phyloP scores from a whole-genome alignment of 2,888 invertebrate species.

The Drosophila bunnanda region DNA sequence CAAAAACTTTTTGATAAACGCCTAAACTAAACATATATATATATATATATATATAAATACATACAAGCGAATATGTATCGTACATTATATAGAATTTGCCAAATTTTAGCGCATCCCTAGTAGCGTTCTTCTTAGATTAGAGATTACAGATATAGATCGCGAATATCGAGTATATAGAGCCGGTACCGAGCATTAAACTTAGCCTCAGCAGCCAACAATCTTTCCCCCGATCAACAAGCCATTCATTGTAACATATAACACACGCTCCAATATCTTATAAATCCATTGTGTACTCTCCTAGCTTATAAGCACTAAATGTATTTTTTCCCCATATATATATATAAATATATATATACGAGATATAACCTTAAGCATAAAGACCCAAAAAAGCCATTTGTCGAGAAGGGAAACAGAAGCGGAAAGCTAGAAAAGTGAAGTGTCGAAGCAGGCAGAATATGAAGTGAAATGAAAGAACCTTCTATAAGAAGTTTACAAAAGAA shows the following conservation, averaged over 20 bases:
- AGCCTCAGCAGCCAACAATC: conserved; percentile 26
- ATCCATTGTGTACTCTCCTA: conserved; percentile 58
- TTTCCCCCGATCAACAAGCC: conserved; percentile 32
- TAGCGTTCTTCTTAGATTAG: conserved; percentile 45
- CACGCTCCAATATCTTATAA: conserved; percentile 52
- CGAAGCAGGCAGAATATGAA: conserved; percentile 36
- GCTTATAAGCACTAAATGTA: conserved; percentile 64
- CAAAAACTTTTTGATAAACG: conserved; percentile 34
- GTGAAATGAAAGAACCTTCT: conserved; percentile 41
- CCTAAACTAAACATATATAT: conserved; percentile 25
- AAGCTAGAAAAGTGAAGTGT: conserved; percentile 6
- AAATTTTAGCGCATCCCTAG: conserved; percentile 69
- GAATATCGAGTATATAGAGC: conserved; percentile 41
- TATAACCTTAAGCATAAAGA: conserved; percentile 43
- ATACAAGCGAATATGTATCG: conserved; percentile 22
- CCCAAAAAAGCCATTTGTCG: conserved; percentile 47
- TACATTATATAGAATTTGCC: conserved; percentile 71
- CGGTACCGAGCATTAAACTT: conserved; percentile 36
- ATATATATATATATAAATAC: conserved; percentile 10
- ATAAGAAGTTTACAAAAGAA: conserved; percentile 44
- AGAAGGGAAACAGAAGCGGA: conserved; percentile 33
- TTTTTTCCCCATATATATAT: conserved; percentile 47
- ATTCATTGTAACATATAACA: conserved; percentile 72
- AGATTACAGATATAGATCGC: conserved; percentile 29
- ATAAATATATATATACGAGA: conserved; percentile 25